Evolutionary conservation across 2,113 vertebrate genomes (phyloP), one percentile per base, ranked within the genome.

Genomic region (Rafetus swinhoei): DNA sequence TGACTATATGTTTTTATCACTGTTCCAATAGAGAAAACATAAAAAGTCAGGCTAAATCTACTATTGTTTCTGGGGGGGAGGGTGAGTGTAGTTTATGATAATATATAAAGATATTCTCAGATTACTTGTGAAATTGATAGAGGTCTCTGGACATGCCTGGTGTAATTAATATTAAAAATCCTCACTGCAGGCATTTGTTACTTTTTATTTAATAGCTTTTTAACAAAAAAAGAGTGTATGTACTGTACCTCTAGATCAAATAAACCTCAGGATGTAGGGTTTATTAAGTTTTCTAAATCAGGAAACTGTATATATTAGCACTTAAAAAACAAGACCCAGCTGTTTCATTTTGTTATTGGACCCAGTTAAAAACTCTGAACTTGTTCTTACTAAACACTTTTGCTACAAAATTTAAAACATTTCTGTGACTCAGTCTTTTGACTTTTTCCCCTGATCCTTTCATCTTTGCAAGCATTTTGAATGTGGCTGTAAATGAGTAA

Each of bases 141-240:
- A 35, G 84, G 27, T 81, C 39, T 80, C 79, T 53, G 8, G 25
- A 80, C 5, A 80, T 80, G 16, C 25, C n/a, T 27, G 8, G 8
- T 82, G 15, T 15, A 93, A 92, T 82, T 60, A 87, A 86, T 80
- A 81, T 13, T 54, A 86, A 92, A 5, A 93, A 86, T 22, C n/a
- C 29, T 69, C 29, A 45, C n/a, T 39, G n/a, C 29, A 32, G 85
- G 90, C 11, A 90, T 90, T 65, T 32, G 85, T 84, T 92, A 90
- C 29, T 81, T 7, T 56, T 81, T 86, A 83, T 22, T 35, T 22
- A 14, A 83, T 72, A 72, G 65, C 8, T 82, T 50, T 45, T 1
- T 13, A 53, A 3, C 65, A 57, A 9, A 56, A n/a, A 2, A 52
- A 29, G 4, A 54, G 1, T 0, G 0, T 22, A 76, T 69, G 9